These are phyloP conservation scores for Sesia bembeciformis DNA, from an alignment of 2,888 invertebrate species.

Conservation along the genomic window DNA sequence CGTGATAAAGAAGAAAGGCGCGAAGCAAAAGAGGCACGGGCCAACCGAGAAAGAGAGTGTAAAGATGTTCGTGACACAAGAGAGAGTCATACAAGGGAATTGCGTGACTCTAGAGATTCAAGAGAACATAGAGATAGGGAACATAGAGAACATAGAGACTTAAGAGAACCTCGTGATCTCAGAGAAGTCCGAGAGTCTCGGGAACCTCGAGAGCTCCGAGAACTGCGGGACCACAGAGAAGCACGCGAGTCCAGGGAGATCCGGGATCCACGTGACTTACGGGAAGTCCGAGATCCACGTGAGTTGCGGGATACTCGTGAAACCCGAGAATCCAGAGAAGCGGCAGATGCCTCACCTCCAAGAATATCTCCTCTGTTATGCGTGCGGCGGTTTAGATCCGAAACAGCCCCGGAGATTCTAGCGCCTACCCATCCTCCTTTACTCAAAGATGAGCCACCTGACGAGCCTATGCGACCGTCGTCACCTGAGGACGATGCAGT, in stretches of 20 bases:
- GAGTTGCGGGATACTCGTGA: conserved; percentile 50
- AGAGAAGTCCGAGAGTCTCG: conserved; percentile 35
- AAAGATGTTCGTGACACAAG: conserved; percentile 45
- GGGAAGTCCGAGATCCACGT: conserved; percentile 33
- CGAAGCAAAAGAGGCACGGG: conserved; percentile 45
- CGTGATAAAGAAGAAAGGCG: conserved; percentile 55
- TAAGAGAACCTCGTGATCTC: conserved; percentile 37
- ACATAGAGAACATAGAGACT: conserved; percentile 40
- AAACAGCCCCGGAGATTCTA: conserved; percentile 47
- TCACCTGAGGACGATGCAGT: conserved; percentile 76
- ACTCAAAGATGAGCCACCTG: conserved; percentile 71
- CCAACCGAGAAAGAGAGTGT: conserved; percentile 44
- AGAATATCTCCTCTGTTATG: conserved; percentile 65
- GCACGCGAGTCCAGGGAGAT: conserved; percentile 33
- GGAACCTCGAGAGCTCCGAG: conserved; percentile 40
- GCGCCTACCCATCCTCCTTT: conserved; percentile 61
- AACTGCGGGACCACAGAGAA: conserved; percentile 40
- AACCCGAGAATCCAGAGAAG: conserved; percentile 45
- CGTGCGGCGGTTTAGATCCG: conserved; percentile 59
- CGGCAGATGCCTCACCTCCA: conserved; percentile 60
- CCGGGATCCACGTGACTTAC: conserved; percentile 28
- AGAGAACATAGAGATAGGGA: conserved; percentile 51
- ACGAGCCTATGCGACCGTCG: conserved; percentile 67
- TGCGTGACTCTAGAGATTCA: conserved; percentile 48
- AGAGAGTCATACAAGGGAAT: conserved; percentile 42